These are phyloP conservation scores for Artibeus jamaicensis DNA, from an alignment of 2,797 vertebrate genomes.

Conservation along the genomic window DNA sequence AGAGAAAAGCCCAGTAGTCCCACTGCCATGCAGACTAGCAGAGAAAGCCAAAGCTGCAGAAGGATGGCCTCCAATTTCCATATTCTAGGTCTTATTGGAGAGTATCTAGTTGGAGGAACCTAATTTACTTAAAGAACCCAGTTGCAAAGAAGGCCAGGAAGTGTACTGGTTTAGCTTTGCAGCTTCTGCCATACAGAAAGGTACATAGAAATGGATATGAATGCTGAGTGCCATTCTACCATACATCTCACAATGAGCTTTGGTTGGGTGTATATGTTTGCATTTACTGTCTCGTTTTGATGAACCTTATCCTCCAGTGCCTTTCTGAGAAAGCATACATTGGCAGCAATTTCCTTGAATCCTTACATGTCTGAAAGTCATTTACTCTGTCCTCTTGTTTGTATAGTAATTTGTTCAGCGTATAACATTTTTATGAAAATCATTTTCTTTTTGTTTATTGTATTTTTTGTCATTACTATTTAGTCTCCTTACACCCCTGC, in stretches of 20 bases:
- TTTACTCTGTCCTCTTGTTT: background rate
- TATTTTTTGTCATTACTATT: background rate
- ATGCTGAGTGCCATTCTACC: background rate
- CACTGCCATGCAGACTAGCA: background rate
- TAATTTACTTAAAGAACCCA: background rate
- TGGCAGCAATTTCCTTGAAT: background rate
- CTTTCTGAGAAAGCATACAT: background rate
- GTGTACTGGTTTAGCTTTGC: background rate
- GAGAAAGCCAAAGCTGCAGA: background rate
- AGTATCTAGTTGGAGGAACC: background rate
- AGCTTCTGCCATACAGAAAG: background rate
- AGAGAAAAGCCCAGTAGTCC: background rate
- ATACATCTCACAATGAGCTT: fast-evolving
- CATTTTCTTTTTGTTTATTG: background rate
- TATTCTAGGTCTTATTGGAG: background rate
- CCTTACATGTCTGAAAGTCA: background rate
- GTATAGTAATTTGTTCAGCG: background rate
- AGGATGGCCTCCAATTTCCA: background rate
- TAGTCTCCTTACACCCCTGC: background rate
- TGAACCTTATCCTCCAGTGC: background rate
- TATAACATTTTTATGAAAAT: background rate
- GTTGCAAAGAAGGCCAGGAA: background rate
- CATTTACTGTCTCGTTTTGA: background rate
- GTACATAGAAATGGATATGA: background rate
- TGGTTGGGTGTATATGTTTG: no score